Evolutionary conservation across 2,888 invertebrate genomes (phyloP), one percentile per base, ranked within the genome.

Genomic region (Volucella bombylans): DNA sequence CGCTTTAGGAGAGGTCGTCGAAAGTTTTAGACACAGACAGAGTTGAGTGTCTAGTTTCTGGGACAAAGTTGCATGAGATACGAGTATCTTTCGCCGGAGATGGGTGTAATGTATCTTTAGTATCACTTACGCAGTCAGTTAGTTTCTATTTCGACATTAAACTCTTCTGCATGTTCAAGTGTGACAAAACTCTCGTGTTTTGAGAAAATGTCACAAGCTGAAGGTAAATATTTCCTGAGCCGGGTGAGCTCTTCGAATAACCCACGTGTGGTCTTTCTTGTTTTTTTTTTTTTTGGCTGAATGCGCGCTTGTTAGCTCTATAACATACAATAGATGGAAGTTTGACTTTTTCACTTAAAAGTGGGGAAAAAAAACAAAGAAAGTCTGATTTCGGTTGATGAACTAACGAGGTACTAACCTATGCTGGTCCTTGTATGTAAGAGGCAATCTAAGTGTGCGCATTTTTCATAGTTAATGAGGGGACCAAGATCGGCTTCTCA

Each of bases 1-100:
- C 64, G 69, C 76, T 76, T 68, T 62, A 54, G 41, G 64, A 54
- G 77, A 61, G 82, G 69, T 71, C 80, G 52, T 71, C 57, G 80
- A 83, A 83, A 74, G 83, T 83, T n/a, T n/a, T 83, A 59, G 41
- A 50, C 43, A 43, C 65, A 59, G 64, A 71, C 54, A 47, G 69
- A 23, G 59, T 71, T 52, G 49, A 61, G 61, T 72, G 57, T 82
- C 54, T 47, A 38, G 41, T 81, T 76, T 57, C 45, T 69, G 50
- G 68, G 64, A 62, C 69, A 69, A 71, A 55, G 50, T 23, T 45
- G 38, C 15, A 14, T 2, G 47, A 31, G 52, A 59, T 52, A 31
- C 31, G 31, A 31, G 6, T 31, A 39, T 41, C 18, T 15, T 41
- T 57, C 41, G 54, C 18, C 4, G 50, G 47, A 62, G 59, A 68